Percentiles rank a stretch among this genome's conserved stretches.
Evolutionary conservation across 2,888 invertebrate species (phyloP).

Genomic region (Gymnoscelis rufifasciata): DNA sequence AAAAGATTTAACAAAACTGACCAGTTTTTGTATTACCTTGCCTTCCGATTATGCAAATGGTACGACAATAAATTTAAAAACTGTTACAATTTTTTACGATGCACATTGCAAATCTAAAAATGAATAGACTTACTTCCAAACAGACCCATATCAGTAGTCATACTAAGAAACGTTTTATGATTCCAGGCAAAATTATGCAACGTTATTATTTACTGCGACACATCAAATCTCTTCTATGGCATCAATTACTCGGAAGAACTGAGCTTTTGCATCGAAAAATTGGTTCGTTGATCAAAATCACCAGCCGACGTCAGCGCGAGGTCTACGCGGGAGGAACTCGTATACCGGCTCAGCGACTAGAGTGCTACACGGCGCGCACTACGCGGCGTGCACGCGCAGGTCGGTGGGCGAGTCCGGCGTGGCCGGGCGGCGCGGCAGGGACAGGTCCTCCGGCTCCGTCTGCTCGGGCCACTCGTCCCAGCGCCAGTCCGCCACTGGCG

Average conservation of each 20-base stretch:
- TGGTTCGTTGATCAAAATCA: constrained; percentile 22
- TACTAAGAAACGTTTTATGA: constrained; percentile 49
- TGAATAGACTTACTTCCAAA: constrained; percentile 62
- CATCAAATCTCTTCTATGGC: background rate
- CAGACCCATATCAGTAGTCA: constrained; percentile 52
- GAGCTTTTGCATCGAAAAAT: constrained; percentile 9
- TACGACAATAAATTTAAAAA: constrained; percentile 67
- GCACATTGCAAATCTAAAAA: constrained; percentile 54
- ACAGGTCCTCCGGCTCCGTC: constrained; percentile 94
- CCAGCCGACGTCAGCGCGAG: constrained; percentile 48
- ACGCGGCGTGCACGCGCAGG: constrained; percentile 73
- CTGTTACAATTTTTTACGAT: constrained; percentile 68
- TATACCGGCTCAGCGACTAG: constrained; percentile 81
- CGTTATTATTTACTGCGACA: background rate
- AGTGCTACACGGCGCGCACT: constrained; percentile 49
- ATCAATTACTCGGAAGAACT: background rate
- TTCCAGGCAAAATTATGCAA: constrained; percentile 4
- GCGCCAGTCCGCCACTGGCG: constrained; percentile 60
- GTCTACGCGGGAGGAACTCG: constrained; percentile 85
- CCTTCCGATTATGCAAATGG: constrained; percentile 75
- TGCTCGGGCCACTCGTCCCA: constrained; percentile 85
- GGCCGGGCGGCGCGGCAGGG: constrained; percentile 80
- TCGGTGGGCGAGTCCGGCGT: constrained; percentile 74
- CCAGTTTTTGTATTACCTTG: constrained; percentile 66
- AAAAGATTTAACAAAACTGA: constrained; percentile 57